A percentile compares a stretch with the other conserved stretches of the same genome.
These are phyloP conservation scores for Polydrusus tereticollis DNA, from an alignment of 2,888 invertebrate genomes.

Conservation along the genomic window DNA sequence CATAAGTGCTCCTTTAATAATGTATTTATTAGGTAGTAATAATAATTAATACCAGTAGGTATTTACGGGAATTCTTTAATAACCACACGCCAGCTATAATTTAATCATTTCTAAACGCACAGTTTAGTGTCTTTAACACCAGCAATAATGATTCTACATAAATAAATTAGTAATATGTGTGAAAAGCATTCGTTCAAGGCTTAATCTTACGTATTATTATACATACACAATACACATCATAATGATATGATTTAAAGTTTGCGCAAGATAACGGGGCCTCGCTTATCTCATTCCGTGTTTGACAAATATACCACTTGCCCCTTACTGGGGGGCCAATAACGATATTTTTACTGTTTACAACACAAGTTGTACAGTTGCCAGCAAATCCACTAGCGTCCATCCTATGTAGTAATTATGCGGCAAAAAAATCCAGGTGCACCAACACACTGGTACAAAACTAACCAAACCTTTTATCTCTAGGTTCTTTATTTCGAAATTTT, in stretches of 20 bases:
- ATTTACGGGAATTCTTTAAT: constrained; percentile 7
- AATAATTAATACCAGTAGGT: constrained; percentile 19
- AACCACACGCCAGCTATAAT: constrained; percentile 6
- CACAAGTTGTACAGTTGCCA: too few relatives aligned
- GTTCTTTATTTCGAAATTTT: too few relatives aligned
- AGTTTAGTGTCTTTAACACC: constrained; percentile 41
- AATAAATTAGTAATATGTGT: constrained; percentile 40
- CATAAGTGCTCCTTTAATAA: too few relatives aligned
- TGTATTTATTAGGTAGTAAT: constrained; percentile 5
- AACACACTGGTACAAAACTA: too few relatives aligned
- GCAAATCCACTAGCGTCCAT: too few relatives aligned
- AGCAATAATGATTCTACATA: constrained; percentile 35
- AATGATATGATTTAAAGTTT: constrained; percentile 15
- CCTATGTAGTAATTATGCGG: too few relatives aligned
- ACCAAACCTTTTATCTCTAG: too few relatives aligned
- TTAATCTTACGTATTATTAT: constrained; percentile 22
- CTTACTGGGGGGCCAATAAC: not conserved
- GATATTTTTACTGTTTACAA: not conserved
- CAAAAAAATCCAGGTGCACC: too few relatives aligned
- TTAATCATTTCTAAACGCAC: constrained; percentile 26
- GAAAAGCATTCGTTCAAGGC: constrained; percentile 31
- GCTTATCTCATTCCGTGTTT: not conserved
- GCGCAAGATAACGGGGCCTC: not conserved
- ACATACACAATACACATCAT: constrained; percentile 14
- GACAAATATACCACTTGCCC: not conserved